These are phyloP conservation scores for Prionailurus viverrinus DNA, from an alignment of 2,113 vertebrate genomes.

Conservation along the genomic window DNA sequence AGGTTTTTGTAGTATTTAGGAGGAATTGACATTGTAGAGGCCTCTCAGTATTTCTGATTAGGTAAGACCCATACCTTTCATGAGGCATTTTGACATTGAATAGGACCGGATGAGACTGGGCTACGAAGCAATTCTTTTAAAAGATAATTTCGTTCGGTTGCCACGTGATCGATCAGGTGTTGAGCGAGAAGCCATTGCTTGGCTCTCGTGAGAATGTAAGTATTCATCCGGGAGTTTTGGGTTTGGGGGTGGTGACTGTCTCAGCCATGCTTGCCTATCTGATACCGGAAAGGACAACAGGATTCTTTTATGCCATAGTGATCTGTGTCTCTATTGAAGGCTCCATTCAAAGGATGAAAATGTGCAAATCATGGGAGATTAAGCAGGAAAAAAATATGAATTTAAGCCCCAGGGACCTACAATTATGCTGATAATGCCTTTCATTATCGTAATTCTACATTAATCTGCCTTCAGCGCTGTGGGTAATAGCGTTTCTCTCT, in stretches of 20 bases:
- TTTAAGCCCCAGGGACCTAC: not conserved
- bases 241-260: not conserved
- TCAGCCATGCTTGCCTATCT: not conserved
- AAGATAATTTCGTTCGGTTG: conserved; percentile 10
- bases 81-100: not conserved
- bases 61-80: not conserved
- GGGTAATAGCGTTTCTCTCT: not conserved
- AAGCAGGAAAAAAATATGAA: not conserved
- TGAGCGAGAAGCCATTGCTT: not conserved
- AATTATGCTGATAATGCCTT: conserved; percentile 15
- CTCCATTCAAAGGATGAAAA: not conserved
- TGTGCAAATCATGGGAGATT: not conserved
- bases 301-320: not conserved
- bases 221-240: not conserved
- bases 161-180: not conserved
- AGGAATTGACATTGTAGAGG: not conserved
- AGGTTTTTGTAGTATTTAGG: not conserved
- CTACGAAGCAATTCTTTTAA: not conserved
- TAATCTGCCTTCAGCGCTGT: not conserved
- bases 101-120: not conserved
- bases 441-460: not conserved
- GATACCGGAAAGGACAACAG: not conserved
- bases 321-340: not conserved
- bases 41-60: not conserved
- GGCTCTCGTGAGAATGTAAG: not conserved